These are phyloP conservation scores for Bibio marci DNA, from an alignment of 2,888 invertebrate species.

Conservation along the genomic window DNA sequence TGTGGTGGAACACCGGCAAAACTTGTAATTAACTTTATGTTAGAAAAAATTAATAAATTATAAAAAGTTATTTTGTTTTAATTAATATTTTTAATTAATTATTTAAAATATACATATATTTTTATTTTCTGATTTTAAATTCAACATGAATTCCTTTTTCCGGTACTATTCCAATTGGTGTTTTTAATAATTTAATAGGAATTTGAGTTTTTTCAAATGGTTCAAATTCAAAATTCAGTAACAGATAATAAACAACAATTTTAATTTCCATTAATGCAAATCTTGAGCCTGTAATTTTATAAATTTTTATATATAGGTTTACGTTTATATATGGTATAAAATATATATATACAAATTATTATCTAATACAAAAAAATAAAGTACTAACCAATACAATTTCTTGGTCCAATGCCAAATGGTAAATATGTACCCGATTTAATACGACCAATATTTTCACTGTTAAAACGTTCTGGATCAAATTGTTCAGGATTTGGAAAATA, in stretches of 20 bases:
- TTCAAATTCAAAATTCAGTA: slow-evolving; percentile 6
- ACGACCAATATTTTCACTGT: slow-evolving; percentile 34
- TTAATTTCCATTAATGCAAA: slow-evolving; percentile 8
- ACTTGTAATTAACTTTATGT: no score
- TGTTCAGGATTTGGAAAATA: slow-evolving; percentile 35
- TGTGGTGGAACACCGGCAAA: no score
- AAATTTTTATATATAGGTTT: no score
- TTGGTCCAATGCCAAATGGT: slow-evolving; percentile 41
- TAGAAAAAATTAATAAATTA: no score
- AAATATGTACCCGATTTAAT: slow-evolving; percentile 31
- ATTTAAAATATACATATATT: no score
- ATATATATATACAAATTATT: slow-evolving; percentile 7
- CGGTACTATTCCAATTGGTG: not conserved
- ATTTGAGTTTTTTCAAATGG: slow-evolving; percentile 5
- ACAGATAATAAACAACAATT: slow-evolving; percentile 6
- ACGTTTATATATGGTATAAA: slow-evolving; percentile 16
- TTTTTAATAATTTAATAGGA: slow-evolving; percentile 5
- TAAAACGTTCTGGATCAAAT: slow-evolving; percentile 42
- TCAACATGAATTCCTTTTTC: slow-evolving; percentile 2
- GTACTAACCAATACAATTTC: slow-evolving; percentile 39
- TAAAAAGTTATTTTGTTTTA: no score
- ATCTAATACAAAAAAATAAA: not conserved
- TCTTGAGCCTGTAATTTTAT: no score
- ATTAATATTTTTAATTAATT: no score
- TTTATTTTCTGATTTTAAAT: no score